These are phyloP conservation scores for Heloderma charlesbogerti DNA, from an alignment of 2,113 vertebrate species.

Conservation along the genomic window DNA sequence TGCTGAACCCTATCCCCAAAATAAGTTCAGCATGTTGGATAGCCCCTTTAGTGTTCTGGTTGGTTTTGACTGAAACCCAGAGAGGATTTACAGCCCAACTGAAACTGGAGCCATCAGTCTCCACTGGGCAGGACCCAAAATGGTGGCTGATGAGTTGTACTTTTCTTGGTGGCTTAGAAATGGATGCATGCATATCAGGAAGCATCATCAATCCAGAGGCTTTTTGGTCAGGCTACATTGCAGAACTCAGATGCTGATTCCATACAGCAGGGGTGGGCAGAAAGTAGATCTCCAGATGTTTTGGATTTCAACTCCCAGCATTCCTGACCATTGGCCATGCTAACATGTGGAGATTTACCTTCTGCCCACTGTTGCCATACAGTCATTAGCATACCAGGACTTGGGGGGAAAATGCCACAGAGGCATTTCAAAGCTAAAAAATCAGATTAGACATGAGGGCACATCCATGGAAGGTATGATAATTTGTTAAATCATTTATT, in stretches of 20 bases:
- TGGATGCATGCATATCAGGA: background rate
- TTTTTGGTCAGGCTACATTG: background rate
- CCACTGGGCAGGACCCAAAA: too few relatives aligned
- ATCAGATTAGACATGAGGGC: background rate
- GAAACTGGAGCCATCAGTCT: too few relatives aligned
- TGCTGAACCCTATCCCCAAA: too few relatives aligned
- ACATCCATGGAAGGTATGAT: background rate
- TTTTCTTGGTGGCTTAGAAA: background rate
- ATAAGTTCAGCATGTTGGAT: too few relatives aligned
- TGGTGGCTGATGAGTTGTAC: background rate
- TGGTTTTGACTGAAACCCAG: too few relatives aligned
- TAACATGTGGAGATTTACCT: too few relatives aligned
- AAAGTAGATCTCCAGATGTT: too few relatives aligned
- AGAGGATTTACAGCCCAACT: too few relatives aligned
- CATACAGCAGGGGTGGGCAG: too few relatives aligned
- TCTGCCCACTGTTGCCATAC: background rate
- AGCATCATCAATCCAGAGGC: background rate
- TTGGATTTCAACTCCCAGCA: too few relatives aligned
- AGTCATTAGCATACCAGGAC: background rate
- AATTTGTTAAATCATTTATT: background rate
- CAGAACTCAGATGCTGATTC: background rate
- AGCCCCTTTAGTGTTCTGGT: too few relatives aligned
- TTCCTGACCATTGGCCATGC: too few relatives aligned
- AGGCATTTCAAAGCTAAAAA: background rate
- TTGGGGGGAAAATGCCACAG: background rate